Conservation (phyloP, 2,113 vertebrate genomes). For the Notiomystis cincta region DNA sequence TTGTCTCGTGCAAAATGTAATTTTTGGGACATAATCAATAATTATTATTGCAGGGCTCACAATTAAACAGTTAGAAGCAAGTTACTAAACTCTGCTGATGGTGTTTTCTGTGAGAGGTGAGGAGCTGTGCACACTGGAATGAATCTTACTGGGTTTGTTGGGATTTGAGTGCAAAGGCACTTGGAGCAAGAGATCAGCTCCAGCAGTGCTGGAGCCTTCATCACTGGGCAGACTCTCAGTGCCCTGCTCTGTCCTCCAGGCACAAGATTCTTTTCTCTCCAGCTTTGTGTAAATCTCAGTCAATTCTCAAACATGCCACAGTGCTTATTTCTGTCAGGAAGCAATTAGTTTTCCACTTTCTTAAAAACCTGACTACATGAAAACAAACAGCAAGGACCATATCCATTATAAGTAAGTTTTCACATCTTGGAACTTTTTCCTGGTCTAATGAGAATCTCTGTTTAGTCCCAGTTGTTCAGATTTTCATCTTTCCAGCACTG, state of each 20-base stretch:
- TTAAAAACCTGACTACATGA: neutral
- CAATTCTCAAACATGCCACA: neutral
- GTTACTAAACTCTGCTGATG: neutral
- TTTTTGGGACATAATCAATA: slow-evolving; percentile 51
- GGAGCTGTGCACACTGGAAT: neutral
- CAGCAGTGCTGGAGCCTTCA: neutral
- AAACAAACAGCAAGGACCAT: neutral
- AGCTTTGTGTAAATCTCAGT: neutral
- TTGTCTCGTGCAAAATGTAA: neutral
- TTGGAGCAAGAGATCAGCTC: neutral
- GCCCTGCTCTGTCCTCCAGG: neutral
- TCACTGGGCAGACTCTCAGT: neutral
- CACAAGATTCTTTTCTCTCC: neutral
- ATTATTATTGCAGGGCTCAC: slow-evolving; percentile 5
- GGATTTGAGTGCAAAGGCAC: neutral
- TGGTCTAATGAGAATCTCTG: neutral
- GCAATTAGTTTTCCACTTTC: neutral
- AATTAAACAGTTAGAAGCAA: slow-evolving; percentile 5
- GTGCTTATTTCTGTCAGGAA: neutral
- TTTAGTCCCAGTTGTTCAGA: neutral
- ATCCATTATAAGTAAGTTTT: neutral
- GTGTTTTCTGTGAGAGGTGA: neutral
- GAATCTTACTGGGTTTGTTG: neutral
- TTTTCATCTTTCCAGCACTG: neutral
- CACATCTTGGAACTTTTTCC: neutral